Evolutionary conservation across 2,113 vertebrate genomes (phyloP).

Genomic region (Callipepla squamata): DNA sequence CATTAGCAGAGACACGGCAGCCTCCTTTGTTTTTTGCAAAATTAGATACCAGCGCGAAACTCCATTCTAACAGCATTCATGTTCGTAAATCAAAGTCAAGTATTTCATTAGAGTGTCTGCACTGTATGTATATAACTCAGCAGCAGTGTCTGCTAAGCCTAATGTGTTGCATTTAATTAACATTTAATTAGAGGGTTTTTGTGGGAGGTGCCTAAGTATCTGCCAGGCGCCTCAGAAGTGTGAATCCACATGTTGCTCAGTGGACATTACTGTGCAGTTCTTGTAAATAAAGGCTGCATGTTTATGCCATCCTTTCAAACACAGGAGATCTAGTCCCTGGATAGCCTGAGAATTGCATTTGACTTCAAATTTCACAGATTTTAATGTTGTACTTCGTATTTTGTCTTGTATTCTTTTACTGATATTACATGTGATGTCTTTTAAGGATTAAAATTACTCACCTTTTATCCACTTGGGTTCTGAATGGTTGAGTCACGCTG

Average conservation of each 20-base stretch:
- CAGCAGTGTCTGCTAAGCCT: conserved; percentile 56
- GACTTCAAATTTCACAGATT: background rate
- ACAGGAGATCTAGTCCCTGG: background rate
- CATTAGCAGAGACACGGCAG: background rate
- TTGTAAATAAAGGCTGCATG: background rate
- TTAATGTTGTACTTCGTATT: background rate
- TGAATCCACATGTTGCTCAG: background rate
- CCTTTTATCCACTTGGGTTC: background rate
- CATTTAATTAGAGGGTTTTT: conserved; percentile 60
- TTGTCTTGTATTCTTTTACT: background rate
- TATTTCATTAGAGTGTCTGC: conserved; percentile 65
- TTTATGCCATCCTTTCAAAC: background rate
- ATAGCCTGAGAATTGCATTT: background rate
- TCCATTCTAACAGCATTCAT: conserved; percentile 26
- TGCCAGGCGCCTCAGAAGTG: background rate
- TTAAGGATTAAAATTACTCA: background rate
- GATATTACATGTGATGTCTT: background rate
- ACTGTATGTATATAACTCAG: conserved; percentile 66
- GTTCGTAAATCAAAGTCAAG: conserved; percentile 67
- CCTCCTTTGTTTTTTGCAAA: conserved; percentile 48
- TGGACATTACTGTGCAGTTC: background rate
- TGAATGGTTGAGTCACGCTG: background rate
- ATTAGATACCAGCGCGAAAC: background rate
- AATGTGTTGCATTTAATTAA: conserved; percentile 70
- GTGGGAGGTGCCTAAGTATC: conserved; percentile 26